Evolutionary conservation across 2,888 invertebrate genomes (phyloP).

Genomic region (Leucozona laternaria): DNA sequence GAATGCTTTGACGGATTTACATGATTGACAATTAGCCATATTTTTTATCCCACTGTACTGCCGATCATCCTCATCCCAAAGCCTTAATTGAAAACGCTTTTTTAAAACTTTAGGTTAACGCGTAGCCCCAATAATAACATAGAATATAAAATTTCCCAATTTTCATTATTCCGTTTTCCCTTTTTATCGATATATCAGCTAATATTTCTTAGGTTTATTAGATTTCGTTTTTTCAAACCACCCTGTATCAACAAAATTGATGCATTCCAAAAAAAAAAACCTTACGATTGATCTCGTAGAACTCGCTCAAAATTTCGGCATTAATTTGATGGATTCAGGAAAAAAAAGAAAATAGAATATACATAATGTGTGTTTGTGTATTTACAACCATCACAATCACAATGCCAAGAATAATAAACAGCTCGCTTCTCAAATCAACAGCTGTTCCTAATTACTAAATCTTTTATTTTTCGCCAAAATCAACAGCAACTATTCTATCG

Average conservation of each 20-base stretch:
- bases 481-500: neutral
- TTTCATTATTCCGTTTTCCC: too few species aligned
- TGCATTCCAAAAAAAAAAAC: constrained; percentile 4
- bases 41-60: too few species aligned
- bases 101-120: too few species aligned
- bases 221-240: neutral
- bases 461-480: neutral
- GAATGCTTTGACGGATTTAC: too few species aligned
- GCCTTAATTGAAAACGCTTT: too few species aligned
- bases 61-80: too few species aligned
- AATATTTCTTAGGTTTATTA: too few species aligned
- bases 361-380: neutral
- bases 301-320: neutral
- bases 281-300: constrained; percentile 15
- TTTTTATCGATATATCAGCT: too few species aligned
- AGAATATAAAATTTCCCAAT: too few species aligned
- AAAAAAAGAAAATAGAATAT: neutral
- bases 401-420: constrained; percentile 56
- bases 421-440: constrained; percentile 19
- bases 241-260: neutral
- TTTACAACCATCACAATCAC: neutral
- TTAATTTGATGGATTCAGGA: constrained; percentile 26
- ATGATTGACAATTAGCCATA: too few species aligned
- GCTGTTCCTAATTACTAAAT: constrained; percentile 59
- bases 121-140: too few species aligned